Conservation (phyloP, 2,113 vertebrate species). For the Paracanthobrama guichenoti region DNA sequence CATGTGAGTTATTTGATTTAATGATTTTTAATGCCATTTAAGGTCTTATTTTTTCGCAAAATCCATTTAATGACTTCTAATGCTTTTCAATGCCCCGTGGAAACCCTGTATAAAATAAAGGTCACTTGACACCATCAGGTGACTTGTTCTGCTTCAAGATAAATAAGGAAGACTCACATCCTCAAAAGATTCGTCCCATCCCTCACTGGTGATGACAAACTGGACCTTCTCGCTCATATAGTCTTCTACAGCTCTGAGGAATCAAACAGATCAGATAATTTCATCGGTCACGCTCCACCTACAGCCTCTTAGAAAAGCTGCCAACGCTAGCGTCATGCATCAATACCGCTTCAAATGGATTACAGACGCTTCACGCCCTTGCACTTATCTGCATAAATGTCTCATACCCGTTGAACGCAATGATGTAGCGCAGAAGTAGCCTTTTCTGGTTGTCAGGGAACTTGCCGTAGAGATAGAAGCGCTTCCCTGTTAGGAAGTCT, state of each 20-base stretch:
- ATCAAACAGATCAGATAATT: constrained; percentile 16
- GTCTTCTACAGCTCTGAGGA: constrained; percentile 81
- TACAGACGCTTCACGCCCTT: not conserved
- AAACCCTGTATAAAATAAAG: no score
- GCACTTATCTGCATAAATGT: not conserved
- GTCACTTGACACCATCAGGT: not conserved
- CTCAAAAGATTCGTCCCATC: constrained; percentile 89
- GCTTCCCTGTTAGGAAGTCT: constrained; percentile 85
- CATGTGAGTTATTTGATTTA: no score
- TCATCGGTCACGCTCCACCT: constrained; percentile 19
- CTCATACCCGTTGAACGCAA: constrained; percentile 87
- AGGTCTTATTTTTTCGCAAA: no score
- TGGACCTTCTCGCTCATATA: constrained; percentile 90
- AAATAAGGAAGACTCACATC: constrained; percentile 75
- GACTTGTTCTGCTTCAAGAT: not conserved
- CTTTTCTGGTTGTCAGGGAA: constrained; percentile 85
- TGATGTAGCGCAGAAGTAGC: constrained; percentile 81
- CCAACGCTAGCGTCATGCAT: not conserved
- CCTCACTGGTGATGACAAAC: constrained; percentile 87
- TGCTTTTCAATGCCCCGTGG: no score
- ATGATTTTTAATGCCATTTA: no score
- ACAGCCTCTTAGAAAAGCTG: not conserved
- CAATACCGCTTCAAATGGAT: not conserved
- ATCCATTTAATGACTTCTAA: no score
- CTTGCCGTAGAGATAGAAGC: constrained; percentile 87